phyloP scores from a whole-genome alignment of 2,888 invertebrate species.

The Arge pagana region DNA sequence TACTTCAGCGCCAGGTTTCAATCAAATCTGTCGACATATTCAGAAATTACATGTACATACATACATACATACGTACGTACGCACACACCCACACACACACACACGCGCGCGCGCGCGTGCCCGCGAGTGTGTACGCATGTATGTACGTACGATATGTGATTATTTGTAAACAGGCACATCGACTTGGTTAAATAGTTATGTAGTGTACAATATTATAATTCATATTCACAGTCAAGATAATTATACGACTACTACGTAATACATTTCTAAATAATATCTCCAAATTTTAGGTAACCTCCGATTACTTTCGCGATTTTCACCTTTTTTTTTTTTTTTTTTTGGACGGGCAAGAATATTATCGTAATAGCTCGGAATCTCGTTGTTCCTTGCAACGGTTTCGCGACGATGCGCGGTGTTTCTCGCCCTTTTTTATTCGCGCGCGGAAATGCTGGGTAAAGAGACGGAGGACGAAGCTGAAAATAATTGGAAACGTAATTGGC shows the following conservation, averaged over 20 bases:
- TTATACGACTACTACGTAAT: conserved; percentile 2
- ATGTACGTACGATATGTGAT: conserved; percentile 9
- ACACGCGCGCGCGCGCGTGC: no score
- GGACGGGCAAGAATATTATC: background rate
- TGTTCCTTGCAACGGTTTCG: background rate
- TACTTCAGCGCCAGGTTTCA: no score
- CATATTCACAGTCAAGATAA: conserved; percentile 16
- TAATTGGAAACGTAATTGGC: no score
- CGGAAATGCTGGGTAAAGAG: no score
- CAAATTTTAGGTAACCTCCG: background rate
- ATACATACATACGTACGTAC: background rate
- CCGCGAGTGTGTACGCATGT: no score
- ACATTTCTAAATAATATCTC: background rate
- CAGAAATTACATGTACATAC: background rate
- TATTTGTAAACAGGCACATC: conserved; percentile 53
- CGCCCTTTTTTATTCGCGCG: no score
- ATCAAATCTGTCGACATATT: conserved; percentile 28
- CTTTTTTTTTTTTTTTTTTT: background rate
- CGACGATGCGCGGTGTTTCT: no score
- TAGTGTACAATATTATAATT: conserved; percentile 15
- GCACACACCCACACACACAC: no score
- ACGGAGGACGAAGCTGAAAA: no score
- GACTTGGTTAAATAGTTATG: conserved; percentile 51
- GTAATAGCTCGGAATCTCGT: background rate
- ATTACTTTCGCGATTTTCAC: background rate